Base-by-base conservation (phyloP, 2,888 invertebrate genomes). In the Ochropacha duplaris region DNA sequence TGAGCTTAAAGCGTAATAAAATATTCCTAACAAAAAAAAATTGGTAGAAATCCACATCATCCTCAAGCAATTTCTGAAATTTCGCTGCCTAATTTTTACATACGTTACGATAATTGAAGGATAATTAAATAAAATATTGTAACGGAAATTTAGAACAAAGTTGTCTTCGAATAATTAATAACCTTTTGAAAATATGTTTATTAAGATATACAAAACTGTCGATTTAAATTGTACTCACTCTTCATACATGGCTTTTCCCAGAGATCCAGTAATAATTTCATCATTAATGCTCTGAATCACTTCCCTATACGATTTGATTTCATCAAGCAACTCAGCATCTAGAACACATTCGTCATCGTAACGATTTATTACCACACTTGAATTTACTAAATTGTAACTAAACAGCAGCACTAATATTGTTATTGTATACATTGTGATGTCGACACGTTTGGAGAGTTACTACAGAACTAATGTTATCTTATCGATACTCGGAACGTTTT, bases 241-340 rank as follows among this genome's bases (percentile, higher is more conserved):
- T 6, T 87, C 69, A 79, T 93, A 95, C n/a, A 94, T 94, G 50
- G 79, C 79, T 1, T 86, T 85, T 69, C 93, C 93, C 57, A 88
- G 90, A 1, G 79, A 74, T 11, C 93, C 93, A 50, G 76, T 70
- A 1, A 79, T 73, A 12, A 94, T 85, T 56, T 87, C 83, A 8
- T 89, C 70, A 58, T 94, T 84, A 57, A 95, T 95, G 56, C 61
- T 69, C 44, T 89, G 73, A 0, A 94, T 93, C 8, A 88, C 72
- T 57, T 87, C 81, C 68, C 88, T 78, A 70, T 95, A 94, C 2
- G 92, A 86, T 16, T 87, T 83, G 64, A 96, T 95, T 88, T 96
- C 95, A 14, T 84, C 62, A 0, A 76, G 55, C 31, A 84, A 58
- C 2, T 69, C 61, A 31, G 59, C 36, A 58, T 75, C 73, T 24